Conservation (phyloP, 2,113 vertebrate species). For the Laticauda laticaudata region DNA sequence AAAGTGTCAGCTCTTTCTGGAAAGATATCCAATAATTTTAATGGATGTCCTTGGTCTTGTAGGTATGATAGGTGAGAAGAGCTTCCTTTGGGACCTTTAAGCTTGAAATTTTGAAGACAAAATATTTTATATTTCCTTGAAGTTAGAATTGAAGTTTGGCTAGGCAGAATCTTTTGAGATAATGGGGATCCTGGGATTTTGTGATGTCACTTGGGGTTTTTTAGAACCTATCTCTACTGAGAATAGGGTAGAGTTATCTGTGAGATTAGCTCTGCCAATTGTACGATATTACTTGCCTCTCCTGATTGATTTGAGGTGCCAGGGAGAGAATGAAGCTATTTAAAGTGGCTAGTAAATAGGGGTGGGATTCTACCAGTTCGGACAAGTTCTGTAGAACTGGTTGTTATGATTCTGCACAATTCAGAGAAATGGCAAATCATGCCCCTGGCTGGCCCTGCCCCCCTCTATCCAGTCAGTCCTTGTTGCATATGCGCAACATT, state of each 20-base stretch:
- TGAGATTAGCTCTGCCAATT: background rate
- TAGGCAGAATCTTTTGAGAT: background rate
- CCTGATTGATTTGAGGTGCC: background rate
- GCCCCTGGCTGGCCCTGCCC: too few relatives aligned
- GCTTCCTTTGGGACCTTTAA: background rate
- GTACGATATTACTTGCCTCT: background rate
- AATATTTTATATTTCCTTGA: background rate
- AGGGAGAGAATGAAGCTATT: background rate
- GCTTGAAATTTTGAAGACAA: background rate
- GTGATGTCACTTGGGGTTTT: background rate
- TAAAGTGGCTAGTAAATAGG: background rate
- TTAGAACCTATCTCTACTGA: background rate
- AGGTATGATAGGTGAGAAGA: background rate
- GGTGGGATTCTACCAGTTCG: too few relatives aligned
- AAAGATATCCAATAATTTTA: background rate
- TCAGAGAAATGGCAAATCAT: too few relatives aligned
- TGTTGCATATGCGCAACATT: too few relatives aligned
- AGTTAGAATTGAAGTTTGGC: background rate
- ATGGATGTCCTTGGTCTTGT: background rate
- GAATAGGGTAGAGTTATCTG: background rate
- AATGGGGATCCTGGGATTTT: background rate
- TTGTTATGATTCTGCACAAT: too few relatives aligned
- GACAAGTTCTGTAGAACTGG: too few relatives aligned
- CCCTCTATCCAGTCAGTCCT: too few relatives aligned
- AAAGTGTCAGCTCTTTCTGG: background rate